A percentile compares a stretch with the other conserved stretches of the same genome.
These are phyloP conservation scores for Psilopsiagon aurifrons DNA, from an alignment of 2,113 vertebrate species.

Conservation along the genomic window DNA sequence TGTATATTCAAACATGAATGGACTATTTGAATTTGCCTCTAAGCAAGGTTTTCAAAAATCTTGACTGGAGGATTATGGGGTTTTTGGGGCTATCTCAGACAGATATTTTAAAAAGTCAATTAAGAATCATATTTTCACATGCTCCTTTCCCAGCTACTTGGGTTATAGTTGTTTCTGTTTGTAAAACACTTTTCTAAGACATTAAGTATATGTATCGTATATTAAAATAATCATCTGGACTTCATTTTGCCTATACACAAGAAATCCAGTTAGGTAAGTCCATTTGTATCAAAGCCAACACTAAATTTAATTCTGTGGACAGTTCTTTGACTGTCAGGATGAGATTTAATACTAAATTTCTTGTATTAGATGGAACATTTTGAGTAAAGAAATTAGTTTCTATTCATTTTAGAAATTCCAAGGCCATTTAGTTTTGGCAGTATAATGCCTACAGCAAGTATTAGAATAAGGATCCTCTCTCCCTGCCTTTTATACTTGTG, in stretches of 20 bases:
- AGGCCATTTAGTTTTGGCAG: not conserved
- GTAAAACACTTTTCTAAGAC: not conserved
- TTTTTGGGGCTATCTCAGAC: not conserved
- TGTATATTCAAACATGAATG: accelerated
- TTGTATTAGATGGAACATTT: not conserved
- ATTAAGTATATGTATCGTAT: not conserved
- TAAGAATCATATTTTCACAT: not conserved
- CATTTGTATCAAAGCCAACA: not conserved
- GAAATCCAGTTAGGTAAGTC: conserved; percentile 8
- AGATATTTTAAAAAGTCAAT: not conserved
- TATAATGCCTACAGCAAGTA: not conserved
- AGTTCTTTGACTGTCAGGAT: not conserved
- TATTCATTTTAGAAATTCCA: conserved; percentile 4
- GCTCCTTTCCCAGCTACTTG: not conserved
- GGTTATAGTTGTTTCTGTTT: not conserved
- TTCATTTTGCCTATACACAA: conserved; percentile 1
- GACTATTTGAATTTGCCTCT: not conserved
- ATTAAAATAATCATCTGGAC: not conserved
- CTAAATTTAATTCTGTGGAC: conserved; percentile 9
- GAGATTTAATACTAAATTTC: not conserved
- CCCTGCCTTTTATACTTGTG: not conserved
- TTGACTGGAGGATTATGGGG: not conserved
- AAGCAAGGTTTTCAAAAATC: not conserved
- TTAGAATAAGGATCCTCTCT: not conserved
- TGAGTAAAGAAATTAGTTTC: not conserved